Base-by-base conservation (phyloP, 2,113 vertebrate species). In the Cercocebus atys region DNA sequence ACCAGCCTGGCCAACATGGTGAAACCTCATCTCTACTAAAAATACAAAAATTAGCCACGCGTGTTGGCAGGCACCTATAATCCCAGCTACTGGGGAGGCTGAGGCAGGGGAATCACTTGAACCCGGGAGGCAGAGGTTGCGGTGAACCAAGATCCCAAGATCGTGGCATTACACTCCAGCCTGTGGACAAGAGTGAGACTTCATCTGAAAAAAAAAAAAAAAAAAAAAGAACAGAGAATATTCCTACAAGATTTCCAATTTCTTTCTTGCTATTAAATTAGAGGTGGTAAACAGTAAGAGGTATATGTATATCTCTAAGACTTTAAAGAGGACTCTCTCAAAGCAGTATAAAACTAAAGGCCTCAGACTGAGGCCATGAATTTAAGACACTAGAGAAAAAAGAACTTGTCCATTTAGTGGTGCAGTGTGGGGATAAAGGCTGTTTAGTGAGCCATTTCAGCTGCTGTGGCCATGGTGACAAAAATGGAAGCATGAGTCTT, bases 331-430 rank as follows among this genome's bases (percentile, higher is more conserved):
- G 40, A 32, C 57, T 55, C n/a, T 96, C 45, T 25, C 50, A 86
- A 68, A 95, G 45, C 52, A 93, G 20, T 22, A 80, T 66, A 66
- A 79, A 64, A 66, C 38, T 80, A 85, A 90, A 96, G 45, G 16
- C 35, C n/a, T 68, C 47, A n/a, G 25, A 30, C 38, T 90, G 13
- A 83, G 23, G 57, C 57, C 27, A 86, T 35, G 23, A 76, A 43
- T 70, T 92, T 55, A 90, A 94, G 82, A 93, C 38, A 83, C 12
- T 43, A n/a, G 22, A 64, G 32, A 96, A 84, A 72, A 81, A 93
- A 66, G 40, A 86, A 89, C 23, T 76, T 79, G 8, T 64, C 45
- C 78, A 27, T 85, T 20, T 95, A 30, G 40, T 52, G 57, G 25
- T 85, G 64, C 32, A 35, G 22, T 85, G 22, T 81, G 75, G 27